A percentile compares a stretch with the other conserved stretches of the same genome.
These are phyloP conservation scores for Talpa occidentalis DNA, from an alignment of 2,113 vertebrate species.

Conservation along the genomic window DNA sequence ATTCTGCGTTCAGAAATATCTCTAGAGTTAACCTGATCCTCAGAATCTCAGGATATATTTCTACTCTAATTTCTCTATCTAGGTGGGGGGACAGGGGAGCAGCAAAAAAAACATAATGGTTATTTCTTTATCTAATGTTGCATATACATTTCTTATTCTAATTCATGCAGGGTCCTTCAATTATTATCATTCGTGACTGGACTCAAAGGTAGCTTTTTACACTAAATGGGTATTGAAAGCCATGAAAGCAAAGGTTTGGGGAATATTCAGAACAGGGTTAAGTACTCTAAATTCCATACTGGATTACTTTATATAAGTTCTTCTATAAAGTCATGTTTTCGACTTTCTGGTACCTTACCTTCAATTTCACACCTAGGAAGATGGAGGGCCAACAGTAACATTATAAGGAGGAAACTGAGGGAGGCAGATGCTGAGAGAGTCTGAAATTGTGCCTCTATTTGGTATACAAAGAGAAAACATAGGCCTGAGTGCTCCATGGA, in stretches of 20 bases:
- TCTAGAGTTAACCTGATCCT: background rate
- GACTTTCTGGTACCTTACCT: background rate
- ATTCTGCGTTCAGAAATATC: background rate
- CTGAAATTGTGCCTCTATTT: background rate
- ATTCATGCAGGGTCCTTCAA: background rate
- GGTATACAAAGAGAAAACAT: slow-evolving; percentile 64
- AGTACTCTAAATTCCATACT: background rate
- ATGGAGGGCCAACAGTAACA: background rate
- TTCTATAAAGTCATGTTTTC: background rate
- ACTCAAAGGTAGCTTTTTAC: background rate
- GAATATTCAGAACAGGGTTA: background rate
- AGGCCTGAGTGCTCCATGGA: slow-evolving; percentile 57
- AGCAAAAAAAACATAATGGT: too few species aligned
- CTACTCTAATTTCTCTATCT: background rate
- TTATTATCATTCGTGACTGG: background rate
- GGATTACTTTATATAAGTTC: background rate
- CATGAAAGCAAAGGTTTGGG: background rate
- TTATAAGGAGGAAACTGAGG: background rate
- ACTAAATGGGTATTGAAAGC: background rate
- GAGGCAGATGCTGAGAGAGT: slow-evolving; percentile 37
- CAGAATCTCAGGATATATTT: background rate
- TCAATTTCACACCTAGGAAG: background rate
- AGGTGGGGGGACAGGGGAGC: too few species aligned
- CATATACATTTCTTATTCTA: background rate
- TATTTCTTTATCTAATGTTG: background rate